phyloP scores from a whole-genome alignment of 2,113 vertebrate species.

The Dicaeum eximium region DNA sequence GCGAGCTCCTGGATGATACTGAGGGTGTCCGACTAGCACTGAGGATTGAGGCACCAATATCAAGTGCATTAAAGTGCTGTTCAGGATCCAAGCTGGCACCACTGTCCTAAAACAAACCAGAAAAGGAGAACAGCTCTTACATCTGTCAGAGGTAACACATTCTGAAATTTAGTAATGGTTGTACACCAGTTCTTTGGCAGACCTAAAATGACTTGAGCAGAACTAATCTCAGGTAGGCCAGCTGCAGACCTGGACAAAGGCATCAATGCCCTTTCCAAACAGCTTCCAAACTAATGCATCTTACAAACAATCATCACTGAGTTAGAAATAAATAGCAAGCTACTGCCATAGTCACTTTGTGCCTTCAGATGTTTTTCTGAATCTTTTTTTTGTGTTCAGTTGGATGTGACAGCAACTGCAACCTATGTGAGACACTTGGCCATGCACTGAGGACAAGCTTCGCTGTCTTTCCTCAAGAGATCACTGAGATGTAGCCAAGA shows the following conservation, averaged over 20 bases:
- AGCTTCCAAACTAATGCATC: neutral
- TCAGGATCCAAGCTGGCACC: slow-evolving; percentile 64
- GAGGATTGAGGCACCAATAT: slow-evolving; percentile 68
- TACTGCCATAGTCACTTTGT: neutral
- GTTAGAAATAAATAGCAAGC: neutral
- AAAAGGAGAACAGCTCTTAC: neutral
- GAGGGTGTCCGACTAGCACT: slow-evolving; percentile 69
- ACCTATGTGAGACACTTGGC: neutral
- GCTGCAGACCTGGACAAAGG: neutral
- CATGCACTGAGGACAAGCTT: neutral
- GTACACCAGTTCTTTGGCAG: neutral
- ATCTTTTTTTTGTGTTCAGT: neutral
- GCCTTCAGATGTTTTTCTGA: neutral
- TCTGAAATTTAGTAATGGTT: neutral
- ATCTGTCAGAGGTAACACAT: neutral
- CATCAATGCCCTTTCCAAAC: neutral
- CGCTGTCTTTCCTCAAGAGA: neutral
- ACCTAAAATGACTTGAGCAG: neutral
- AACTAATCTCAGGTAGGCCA: neutral
- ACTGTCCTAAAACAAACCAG: slow-evolving; percentile 67
- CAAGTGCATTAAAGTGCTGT: slow-evolving; percentile 70
- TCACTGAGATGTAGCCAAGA: neutral
- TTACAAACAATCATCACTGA: neutral
- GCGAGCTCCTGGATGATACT: slow-evolving; percentile 73
- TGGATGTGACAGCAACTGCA: neutral